A percentile compares a stretch with the other conserved stretches of the same genome.
These are phyloP conservation scores for Chydorus sphaericus DNA, from an alignment of 2,888 invertebrate genomes.

Conservation along the genomic window DNA sequence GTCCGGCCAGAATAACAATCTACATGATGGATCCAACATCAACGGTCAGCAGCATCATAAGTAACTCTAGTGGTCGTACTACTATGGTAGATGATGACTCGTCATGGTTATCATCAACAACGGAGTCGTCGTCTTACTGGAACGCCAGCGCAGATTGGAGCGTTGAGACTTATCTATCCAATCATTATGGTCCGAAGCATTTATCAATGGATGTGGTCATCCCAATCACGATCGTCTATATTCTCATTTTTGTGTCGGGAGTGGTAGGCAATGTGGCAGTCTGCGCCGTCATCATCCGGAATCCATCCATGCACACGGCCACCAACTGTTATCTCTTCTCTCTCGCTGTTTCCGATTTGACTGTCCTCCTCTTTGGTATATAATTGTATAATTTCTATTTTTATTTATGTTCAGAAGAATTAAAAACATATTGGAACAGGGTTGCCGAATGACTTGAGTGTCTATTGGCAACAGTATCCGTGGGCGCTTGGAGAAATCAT, in stretches of 20 bases:
- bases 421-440: constrained; percentile 38
- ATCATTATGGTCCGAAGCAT: constrained; percentile 40
- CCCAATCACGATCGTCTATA: constrained; percentile 51
- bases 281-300: constrained; percentile 66
- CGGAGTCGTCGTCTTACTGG: neutral
- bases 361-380: constrained; percentile 66
- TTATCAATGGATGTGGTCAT: constrained; percentile 37
- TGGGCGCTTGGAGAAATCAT: constrained; percentile 63
- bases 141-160: neutral
- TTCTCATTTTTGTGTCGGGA: constrained; percentile 65
- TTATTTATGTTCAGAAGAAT: neutral
- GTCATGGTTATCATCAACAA: no score
- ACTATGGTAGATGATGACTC: no score
- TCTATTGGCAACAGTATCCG: constrained; percentile 79
- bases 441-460: constrained; percentile 66
- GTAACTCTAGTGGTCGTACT: no score
- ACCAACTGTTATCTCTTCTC: constrained; percentile 87
- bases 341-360: constrained; percentile 69
- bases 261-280: constrained; percentile 69
- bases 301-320: constrained; percentile 70
- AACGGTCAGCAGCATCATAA: no score
- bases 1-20: no score
- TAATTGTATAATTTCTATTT: neutral
- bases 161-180: constrained; percentile 17
- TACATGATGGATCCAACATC: no score